phyloP scores from a whole-genome alignment of 1,140 invertebrate genomes.

The Papilio glaucus region DNA sequence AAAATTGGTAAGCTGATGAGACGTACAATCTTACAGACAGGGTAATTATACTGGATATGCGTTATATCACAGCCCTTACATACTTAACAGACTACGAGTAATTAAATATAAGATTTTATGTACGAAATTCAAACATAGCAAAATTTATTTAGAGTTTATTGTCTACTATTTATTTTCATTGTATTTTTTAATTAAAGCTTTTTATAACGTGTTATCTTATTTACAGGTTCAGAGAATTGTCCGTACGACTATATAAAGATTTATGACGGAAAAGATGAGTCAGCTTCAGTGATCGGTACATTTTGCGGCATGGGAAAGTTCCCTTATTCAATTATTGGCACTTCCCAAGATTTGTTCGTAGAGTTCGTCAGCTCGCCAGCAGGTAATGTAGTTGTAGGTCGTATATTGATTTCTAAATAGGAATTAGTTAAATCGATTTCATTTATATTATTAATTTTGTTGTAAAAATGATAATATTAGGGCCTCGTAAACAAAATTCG shows the following conservation, averaged over 20 bases:
- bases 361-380: slow-evolving; percentile 96
- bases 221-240: slow-evolving; percentile 90
- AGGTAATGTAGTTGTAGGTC: slow-evolving; percentile 76
- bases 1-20: too few species aligned
- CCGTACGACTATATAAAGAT: slow-evolving; percentile 95
- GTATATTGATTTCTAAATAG: slow-evolving; percentile 10
- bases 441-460: not conserved
- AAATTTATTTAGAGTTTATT: too few species aligned
- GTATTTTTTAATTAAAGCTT: too few species aligned
- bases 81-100: not conserved
- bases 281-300: slow-evolving; percentile 93
- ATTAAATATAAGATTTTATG: too few species aligned
- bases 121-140: too few species aligned
- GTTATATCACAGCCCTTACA: not conserved
- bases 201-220: slow-evolving; percentile 12
- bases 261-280: slow-evolving; percentile 95
- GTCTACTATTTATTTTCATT: too few species aligned
- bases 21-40: too few species aligned
- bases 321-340: slow-evolving; percentile 96
- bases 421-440: not conserved
- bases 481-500: too few species aligned
- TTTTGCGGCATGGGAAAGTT: slow-evolving; percentile 97
- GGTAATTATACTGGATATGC: not conserved
- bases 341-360: slow-evolving; percentile 94
- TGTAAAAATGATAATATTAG: too few species aligned